Evolutionary conservation across 1,140 invertebrate species (phyloP), one percentile per base, ranked within the genome.

Genomic region (Bradysia coprophila): DNA sequence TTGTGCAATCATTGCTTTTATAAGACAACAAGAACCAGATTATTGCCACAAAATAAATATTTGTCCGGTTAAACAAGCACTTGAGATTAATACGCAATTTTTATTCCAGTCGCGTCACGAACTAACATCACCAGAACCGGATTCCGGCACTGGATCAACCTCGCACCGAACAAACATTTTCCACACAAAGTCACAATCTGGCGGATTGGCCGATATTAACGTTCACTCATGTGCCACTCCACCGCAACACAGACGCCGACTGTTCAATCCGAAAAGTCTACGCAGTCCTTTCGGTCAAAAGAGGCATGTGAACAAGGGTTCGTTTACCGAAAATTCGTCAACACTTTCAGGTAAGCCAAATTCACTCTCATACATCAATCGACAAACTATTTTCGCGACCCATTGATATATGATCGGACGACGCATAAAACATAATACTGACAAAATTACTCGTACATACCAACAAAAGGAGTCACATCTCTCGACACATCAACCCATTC

Each of bases 221-320:
- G 66, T 61, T 2, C 67, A 68, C 51, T 78, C 76, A 56, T 81
- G 78, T 49, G 81, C 81, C 33, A 85, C 81, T 18, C 81, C 81
- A 32, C 81, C 81, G 0, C 79, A 80, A 51, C 78, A 75, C 34
- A 69, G 81, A 45, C 73, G 77, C 58, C 75, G 78, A 64, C 85
- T 85, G 62, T 68, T 84, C 16, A 84, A 78, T 49, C 73, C 81
- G 0, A 84, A 84, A 60, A 74, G 73, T 15, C 57, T 85, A 22
- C 67, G 76, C 42, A 84, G 73, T 56, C 78, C 80, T 6, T 80
- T 81, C 46, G 66, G 67, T 28, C 4, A 61, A 18, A 18, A 52
- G 57, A 38, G 57, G 57, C 38, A 47, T 55, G 50, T 54, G 57
- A 46, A 54, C 57, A 46, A 52, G 55, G 43, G 56, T 52, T 41